phyloP scores from a whole-genome alignment of 2,113 vertebrate species.

The Leptobrachium ailaonicum region DNA sequence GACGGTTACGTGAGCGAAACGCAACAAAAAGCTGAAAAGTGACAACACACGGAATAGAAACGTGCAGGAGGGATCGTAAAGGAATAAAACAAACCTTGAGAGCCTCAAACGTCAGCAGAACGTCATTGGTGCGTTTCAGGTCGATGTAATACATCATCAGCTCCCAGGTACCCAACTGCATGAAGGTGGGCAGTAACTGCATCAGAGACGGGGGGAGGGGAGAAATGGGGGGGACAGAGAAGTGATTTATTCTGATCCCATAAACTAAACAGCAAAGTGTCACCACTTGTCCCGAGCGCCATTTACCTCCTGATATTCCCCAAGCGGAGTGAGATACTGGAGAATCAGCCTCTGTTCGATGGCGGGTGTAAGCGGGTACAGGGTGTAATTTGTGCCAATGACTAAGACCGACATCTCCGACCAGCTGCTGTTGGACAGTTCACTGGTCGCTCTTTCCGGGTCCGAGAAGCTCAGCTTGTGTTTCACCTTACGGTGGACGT shows the following conservation, averaged over 20 bases:
- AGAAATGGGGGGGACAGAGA: no score
- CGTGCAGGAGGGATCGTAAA: neutral
- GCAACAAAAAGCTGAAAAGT: neutral
- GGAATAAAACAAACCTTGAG: constrained; percentile 80
- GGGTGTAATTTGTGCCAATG: constrained; percentile 94
- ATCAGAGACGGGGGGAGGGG: constrained; percentile 9
- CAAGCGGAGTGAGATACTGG: constrained; percentile 93
- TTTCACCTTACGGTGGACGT: constrained; percentile 80
- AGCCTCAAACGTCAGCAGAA: constrained; percentile 94
- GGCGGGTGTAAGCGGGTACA: constrained; percentile 90
- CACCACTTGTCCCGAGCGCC: neutral
- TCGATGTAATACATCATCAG: constrained; percentile 98
- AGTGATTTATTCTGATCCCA: neutral
- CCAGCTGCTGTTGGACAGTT: constrained; percentile 99
- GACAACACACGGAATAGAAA: no score
- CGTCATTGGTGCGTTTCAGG: constrained; percentile 93
- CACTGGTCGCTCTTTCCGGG: constrained; percentile 84
- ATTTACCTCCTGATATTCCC: constrained; percentile 97
- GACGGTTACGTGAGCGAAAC: no score
- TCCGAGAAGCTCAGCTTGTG: constrained; percentile 92
- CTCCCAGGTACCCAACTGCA: constrained; percentile 95
- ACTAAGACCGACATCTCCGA: constrained; percentile 98
- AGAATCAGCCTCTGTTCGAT: constrained; percentile 96
- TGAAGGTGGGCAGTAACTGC: constrained; percentile 94
- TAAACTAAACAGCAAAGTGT: neutral